Base-by-base conservation (phyloP, 35 echinoderm and acorn worm species). In the Stichopus chloronotus region DNA sequence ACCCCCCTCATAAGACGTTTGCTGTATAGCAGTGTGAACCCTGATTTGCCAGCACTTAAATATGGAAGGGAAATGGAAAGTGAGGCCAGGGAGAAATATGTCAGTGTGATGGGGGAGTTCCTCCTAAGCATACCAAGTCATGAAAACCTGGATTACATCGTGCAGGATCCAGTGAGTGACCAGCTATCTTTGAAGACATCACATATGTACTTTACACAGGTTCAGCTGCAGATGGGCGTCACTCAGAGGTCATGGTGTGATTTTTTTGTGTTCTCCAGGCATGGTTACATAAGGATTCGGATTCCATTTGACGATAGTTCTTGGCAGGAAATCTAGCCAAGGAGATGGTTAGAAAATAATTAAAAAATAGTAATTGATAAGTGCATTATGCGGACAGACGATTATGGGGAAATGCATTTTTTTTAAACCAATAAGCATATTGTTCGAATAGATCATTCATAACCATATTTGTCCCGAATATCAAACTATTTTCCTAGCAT, bases 211-310 rank as follows among this genome's bases (percentile, higher is more conserved):
- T 92, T 54, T 55, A 78, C 83, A 0, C 93, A 94, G 65, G 93
- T 94, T 52, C 59, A 61, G 43, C 53, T 76, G 17, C 82, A 95
- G 58, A 58, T 92, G 94, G 94, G 53, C 57, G 58, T 92, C 25
- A 57, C 90, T 24, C 10, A 86, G 11, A 91, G 59, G 5, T 72
- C 17, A 63, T 92, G 82, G 81, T 95, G 90, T 92, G 90, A 95
- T 54, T 92, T 92, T 30, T 95, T 95, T 92, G 94, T 95, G 6
- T 92, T 92, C 65, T 90, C 82, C 24, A 81, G 81, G 10, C 93
- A 94, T 89, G 86, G 89, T n/a, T 78, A 2, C 53, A 24, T 90
- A 23, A 25, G 17, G 11, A 53, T 90, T 72, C 13, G 88, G 11
- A 57, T 74, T 7, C 17, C 24, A 52, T 91, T 91, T 79, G 89